phyloP scores from a whole-genome alignment of 2,797 vertebrate genomes.

The Onychomys leucogaster region DNA sequence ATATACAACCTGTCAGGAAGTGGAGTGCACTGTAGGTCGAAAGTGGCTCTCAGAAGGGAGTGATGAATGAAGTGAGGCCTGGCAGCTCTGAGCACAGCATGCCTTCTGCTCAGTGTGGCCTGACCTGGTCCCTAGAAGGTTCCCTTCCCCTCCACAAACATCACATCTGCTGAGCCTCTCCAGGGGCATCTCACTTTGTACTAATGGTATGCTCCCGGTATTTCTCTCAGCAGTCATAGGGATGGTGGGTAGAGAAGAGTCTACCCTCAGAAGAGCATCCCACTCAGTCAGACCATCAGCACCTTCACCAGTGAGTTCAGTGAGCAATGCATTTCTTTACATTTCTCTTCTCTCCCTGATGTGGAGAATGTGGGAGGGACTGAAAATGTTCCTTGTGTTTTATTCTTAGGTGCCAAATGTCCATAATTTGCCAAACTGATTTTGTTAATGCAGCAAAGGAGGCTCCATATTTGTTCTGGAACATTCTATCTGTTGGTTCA shows the following conservation, averaged over 20 bases:
- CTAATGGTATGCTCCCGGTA: not conserved
- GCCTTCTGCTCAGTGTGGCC: not conserved
- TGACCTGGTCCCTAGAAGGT: not conserved
- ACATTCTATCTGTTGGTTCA: not conserved
- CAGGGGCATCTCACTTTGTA: not conserved
- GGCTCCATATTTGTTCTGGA: not conserved
- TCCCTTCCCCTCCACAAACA: not conserved
- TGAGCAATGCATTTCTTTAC: not conserved
- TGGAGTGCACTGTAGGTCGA: conserved; percentile 6
- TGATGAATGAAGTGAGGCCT: conserved; percentile 49
- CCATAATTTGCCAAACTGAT: conserved; percentile 7
- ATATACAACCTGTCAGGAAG: conserved; percentile 75
- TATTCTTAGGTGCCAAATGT: not conserved
- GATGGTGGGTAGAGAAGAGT: not conserved
- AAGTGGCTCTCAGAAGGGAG: conserved; percentile 33
- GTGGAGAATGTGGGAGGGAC: not conserved
- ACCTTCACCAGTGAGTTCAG: not conserved
- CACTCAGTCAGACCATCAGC: not conserved
- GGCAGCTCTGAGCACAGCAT: not conserved
- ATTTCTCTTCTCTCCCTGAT: not conserved
- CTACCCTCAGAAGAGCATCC: not conserved
- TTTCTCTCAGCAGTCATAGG: rapidly evolving
- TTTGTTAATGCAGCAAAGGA: conserved; percentile 9
- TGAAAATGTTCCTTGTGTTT: not conserved
- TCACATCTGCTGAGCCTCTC: not conserved